Evolutionary conservation across 2,113 vertebrate species (phyloP).

Genomic region (Callionymus lyra): DNA sequence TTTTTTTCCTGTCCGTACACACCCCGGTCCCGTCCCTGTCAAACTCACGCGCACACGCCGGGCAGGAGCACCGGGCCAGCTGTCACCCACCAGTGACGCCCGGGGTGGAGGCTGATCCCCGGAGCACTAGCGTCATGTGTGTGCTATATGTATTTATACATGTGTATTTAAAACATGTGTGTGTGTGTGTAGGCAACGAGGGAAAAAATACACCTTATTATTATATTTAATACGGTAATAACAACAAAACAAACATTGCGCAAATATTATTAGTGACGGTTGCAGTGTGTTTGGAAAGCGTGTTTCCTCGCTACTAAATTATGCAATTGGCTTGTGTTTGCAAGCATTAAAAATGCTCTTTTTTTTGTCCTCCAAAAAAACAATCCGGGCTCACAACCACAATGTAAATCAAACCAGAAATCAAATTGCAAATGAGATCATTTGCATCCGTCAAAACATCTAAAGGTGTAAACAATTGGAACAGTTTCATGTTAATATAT

Average conservation of each 20-base stretch:
- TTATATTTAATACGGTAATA: no score
- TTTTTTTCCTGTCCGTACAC: constrained; percentile 23
- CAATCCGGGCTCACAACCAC: constrained; percentile 24
- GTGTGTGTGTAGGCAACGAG: no score
- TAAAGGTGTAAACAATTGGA: constrained; percentile 13
- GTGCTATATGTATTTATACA: no score
- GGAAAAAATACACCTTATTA: no score
- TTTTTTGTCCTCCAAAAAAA: constrained; percentile 34
- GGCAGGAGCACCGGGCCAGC: neutral
- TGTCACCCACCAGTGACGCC: neutral
- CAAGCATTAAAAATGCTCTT: constrained; percentile 55
- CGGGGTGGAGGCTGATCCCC: no score
- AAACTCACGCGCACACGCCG: constrained; percentile 13
- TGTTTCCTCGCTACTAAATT: constrained; percentile 38
- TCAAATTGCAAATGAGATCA: constrained; percentile 48
- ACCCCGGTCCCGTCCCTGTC: neutral
- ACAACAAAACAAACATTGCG: no score
- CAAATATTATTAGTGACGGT: no score
- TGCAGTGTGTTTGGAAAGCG: constrained; percentile 2
- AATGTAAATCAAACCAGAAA: constrained; percentile 33
- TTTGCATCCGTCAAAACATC: constrained; percentile 57
- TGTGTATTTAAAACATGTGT: no score
- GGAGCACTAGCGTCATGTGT: no score
- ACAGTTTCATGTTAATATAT: neutral
- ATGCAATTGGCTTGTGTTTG: constrained; percentile 41